Base-by-base conservation (phyloP, 1,140 invertebrate genomes). In the Lanistes nyassanus region DNA sequence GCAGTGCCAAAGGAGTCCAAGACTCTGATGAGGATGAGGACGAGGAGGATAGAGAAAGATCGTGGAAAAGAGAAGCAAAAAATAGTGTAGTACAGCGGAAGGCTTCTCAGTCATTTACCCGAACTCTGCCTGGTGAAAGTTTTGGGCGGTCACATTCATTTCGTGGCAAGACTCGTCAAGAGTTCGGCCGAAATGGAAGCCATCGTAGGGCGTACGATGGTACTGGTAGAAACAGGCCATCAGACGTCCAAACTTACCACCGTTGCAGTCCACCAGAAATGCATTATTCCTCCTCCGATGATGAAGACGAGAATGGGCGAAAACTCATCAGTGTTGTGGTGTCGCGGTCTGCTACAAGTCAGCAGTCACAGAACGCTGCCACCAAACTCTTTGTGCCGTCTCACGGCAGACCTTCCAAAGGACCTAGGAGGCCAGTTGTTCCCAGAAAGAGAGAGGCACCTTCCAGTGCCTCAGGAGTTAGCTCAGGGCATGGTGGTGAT, bases 241-340 rank as follows among this genome's bases (percentile, higher is more conserved):
- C 56, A 26, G n/a, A 23, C 9, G 23, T n/a, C 1, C 56, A 23
- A 31, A 60, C n/a, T 31, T 26, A 31, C 11, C 56, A n/a, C 23
- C 23, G 23, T n/a, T 11, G 29, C 23, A 60, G 56, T 31, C 56
- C 29, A 1, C 60, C 56, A 23, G 56, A 47, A 29, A 39, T 51
- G 1, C 56, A 70, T 7, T 71, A 62, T 37, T 69, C 37, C 6
- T 60, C 56, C 5, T 60, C 55, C 11, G 68, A 76, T 19, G 37
- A 70, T 23, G 68, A 70, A 16, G 37, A 76, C 31, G 66, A 58
- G 16, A 71, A 62, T 51, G 58, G 62, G 6, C 68, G 69, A 7
- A 76, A 71, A 53, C 65, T 71, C 11, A 74, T 70, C 71, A 77
- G 76, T 69, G 58, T 77, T 55, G 76, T 77, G 36, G 39, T 77